These are phyloP conservation scores for Scaptomyza caliginosa DNA, from an alignment of 2,888 invertebrate genomes.

Conservation along the genomic window DNA sequence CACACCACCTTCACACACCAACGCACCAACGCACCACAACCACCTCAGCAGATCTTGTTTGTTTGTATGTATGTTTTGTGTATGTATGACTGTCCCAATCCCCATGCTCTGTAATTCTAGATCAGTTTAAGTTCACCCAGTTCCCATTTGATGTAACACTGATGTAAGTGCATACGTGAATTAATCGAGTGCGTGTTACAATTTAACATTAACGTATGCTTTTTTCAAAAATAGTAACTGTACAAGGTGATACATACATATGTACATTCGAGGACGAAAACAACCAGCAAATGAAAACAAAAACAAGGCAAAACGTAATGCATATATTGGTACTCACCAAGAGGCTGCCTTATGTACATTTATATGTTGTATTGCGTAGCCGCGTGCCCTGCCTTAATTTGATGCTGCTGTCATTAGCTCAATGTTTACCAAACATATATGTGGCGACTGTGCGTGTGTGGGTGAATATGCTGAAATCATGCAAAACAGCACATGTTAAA, in stretches of 20 bases:
- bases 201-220: neutral
- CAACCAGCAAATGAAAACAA: constrained; percentile 13
- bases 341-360: constrained; percentile 13
- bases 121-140: neutral
- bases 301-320: constrained; percentile 23
- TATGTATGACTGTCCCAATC: constrained; percentile 13
- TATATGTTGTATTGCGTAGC: neutral
- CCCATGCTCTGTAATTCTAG: constrained; percentile 3
- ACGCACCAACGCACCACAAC: constrained; percentile 51
- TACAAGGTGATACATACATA: neutral
- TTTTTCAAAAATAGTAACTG: neutral
- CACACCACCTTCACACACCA: no score
- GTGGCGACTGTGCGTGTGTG: neutral
- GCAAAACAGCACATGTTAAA: constrained; percentile 15
- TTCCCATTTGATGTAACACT: constrained; percentile 7
- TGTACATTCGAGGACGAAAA: constrained; percentile 1
- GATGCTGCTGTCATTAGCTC: constrained; percentile 13
- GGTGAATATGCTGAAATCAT: constrained; percentile 15
- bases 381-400: constrained; percentile 36
- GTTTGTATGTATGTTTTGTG: constrained; percentile 9
- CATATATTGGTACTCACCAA: constrained; percentile 43
- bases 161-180: neutral
- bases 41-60: constrained; percentile 54
- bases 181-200: neutral
- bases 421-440: constrained; percentile 50